Conservation (phyloP, 2,888 invertebrate species). For the Pristionchus exspectatus region DNA sequence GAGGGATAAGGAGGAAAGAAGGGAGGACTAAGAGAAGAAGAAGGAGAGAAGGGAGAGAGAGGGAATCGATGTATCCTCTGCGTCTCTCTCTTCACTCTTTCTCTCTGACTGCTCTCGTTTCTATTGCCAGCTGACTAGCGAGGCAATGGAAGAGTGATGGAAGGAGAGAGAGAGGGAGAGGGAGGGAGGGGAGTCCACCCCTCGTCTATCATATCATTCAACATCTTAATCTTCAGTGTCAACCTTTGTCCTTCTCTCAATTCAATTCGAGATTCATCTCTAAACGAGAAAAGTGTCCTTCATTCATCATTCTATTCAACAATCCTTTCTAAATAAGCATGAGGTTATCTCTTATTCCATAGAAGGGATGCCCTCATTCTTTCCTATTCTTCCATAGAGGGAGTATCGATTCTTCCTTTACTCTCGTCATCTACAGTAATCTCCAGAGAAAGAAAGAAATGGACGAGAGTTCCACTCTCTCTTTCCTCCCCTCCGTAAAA, state of each 20-base stretch:
- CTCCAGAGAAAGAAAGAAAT: neutral
- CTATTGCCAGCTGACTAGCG: slow-evolving; percentile 53
- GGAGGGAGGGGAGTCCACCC: neutral
- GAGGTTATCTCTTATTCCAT: neutral
- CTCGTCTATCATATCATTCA: neutral
- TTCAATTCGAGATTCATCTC: slow-evolving; percentile 32
- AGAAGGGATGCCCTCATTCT: neutral
- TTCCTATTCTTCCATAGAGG: neutral
- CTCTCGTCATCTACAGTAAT: slow-evolving; percentile 73
- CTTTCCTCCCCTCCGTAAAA: neutral
- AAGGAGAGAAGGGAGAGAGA: neutral
- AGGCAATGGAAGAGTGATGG: slow-evolving; percentile 2
- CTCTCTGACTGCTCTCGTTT: slow-evolving; percentile 43
- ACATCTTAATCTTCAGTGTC: slow-evolving; percentile 40
- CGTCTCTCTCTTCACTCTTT: slow-evolving; percentile 47
- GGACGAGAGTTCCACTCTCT: slow-evolving; percentile 13
- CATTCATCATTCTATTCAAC: neutral
- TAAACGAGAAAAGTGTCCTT: slow-evolving; percentile 23
- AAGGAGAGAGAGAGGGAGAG: neutral
- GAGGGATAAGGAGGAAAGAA: slow-evolving; percentile 7
- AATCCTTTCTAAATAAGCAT: neutral
- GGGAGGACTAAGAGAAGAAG: slow-evolving; percentile 41
- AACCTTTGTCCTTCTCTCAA: slow-evolving; percentile 25
- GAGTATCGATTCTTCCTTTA: slow-evolving; percentile 80
- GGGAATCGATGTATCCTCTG: slow-evolving; percentile 44